Conservation (phyloP, 2,113 vertebrate species). For the Notiomystis cincta region DNA sequence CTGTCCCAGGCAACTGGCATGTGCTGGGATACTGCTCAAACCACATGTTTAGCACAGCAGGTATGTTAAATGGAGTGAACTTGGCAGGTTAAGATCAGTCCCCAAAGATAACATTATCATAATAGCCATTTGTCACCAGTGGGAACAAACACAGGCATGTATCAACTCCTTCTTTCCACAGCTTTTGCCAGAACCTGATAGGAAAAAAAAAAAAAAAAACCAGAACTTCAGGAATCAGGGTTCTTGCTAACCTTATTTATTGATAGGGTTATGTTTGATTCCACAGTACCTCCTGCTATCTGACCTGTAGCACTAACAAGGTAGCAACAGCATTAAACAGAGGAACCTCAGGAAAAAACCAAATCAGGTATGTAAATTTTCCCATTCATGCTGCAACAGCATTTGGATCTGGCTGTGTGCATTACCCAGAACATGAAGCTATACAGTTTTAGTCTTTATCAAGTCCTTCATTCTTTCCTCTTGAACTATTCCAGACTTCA, state of each 20-base stretch:
- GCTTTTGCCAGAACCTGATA: neutral
- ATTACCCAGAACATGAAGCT: neutral
- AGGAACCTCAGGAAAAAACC: neutral
- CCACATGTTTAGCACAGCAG: neutral
- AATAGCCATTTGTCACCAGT: conserved; percentile 18
- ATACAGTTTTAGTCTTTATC: neutral
- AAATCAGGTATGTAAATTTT: neutral
- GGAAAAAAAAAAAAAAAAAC: neutral
- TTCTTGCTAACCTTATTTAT: neutral
- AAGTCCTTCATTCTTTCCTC: conserved; percentile 22
- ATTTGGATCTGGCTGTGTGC: neutral
- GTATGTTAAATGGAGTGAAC: neutral
- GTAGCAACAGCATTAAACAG: neutral
- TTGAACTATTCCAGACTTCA: conserved; percentile 40
- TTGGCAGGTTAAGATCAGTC: conserved; percentile 30
- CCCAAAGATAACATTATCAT: conserved; percentile 14
- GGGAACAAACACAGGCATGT: neutral
- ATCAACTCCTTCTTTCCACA: conserved; percentile 6
- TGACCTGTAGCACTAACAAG: neutral
- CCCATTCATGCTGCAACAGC: neutral
- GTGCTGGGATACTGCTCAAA: neutral
- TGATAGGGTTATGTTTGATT: neutral
- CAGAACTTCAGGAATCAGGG: neutral
- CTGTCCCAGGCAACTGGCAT: neutral
- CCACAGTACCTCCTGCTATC: neutral